A percentile compares a stretch with the other conserved stretches of the same genome.
Evolutionary conservation across 1,140 invertebrate species (phyloP).

Genomic region (Campoletis sonorensis): DNA sequence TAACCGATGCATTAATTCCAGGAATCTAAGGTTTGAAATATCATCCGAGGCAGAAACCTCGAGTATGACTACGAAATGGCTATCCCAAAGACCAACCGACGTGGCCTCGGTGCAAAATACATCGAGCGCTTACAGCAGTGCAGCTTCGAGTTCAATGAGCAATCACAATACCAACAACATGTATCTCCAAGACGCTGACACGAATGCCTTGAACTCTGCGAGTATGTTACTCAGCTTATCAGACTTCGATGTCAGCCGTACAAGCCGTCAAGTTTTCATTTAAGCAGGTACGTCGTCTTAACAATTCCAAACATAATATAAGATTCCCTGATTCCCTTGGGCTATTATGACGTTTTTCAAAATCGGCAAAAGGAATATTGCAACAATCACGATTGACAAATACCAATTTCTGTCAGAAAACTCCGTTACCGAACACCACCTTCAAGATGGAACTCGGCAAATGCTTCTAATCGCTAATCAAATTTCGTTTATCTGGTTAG

Average conservation of each 20-base stretch:
- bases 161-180: constrained; percentile 71
- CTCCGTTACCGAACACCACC: constrained; percentile 59
- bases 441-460: constrained; percentile 26
- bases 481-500: constrained; percentile 73
- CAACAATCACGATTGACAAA: background rate
- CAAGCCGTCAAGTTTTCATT: constrained; percentile 75
- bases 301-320: background rate
- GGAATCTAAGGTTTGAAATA: constrained; percentile 68
- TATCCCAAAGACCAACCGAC: constrained; percentile 68
- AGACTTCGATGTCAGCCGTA: constrained; percentile 73
- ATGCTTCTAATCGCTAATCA: constrained; percentile 62
- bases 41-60: constrained; percentile 67
- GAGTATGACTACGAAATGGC: constrained; percentile 71
- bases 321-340: background rate
- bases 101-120: constrained; percentile 73
- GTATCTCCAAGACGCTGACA: constrained; percentile 68
- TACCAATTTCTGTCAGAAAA: constrained; percentile 49
- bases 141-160: constrained; percentile 74
- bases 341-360: background rate
- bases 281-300: constrained; percentile 52
- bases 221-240: constrained; percentile 73
- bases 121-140: constrained; percentile 74
- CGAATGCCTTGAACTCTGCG: constrained; percentile 68
- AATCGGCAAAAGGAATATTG: background rate
- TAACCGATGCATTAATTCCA: constrained; percentile 40